A percentile compares a stretch with the other conserved stretches of the same genome.
Conservation (phyloP, 1,140 invertebrate species). For the Drosophila carrolli region DNA sequence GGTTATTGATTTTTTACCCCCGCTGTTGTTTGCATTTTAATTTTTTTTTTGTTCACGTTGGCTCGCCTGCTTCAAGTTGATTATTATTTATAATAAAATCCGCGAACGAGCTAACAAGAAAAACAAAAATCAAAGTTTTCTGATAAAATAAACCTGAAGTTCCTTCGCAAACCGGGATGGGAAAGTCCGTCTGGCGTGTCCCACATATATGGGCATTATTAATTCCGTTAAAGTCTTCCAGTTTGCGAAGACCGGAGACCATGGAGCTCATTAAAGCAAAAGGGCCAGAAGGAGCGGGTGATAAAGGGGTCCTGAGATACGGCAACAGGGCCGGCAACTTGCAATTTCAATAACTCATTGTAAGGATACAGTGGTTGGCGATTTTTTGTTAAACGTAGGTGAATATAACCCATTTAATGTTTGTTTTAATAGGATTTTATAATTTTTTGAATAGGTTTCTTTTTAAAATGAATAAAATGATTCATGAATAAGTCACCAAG, state of each 20-base stretch:
- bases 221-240: conserved; percentile 57
- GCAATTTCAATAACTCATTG: conserved; percentile 73
- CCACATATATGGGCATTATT: conserved; percentile 37
- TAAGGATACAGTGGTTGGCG: conserved; percentile 13
- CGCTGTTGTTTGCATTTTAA: conserved; percentile 23
- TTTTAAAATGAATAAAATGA: no score
- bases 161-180: not conserved
- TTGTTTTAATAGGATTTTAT: no score
- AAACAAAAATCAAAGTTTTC: conserved; percentile 38
- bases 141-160: conserved; percentile 20
- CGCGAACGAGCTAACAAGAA: conserved; percentile 36
- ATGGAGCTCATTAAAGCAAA: conserved; percentile 64
- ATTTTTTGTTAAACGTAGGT: not conserved
- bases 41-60: conserved; percentile 6
- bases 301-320: not conserved
- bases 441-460: no score
- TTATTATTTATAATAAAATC: conserved; percentile 79
- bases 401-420: not conserved
- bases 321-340: conserved; percentile 26
- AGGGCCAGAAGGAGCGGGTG: not conserved
- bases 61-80: conserved; percentile 49
- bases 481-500: no score
- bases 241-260: not conserved
- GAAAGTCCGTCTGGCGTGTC: conserved; percentile 3
- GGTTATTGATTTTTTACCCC: conserved; percentile 74